Percentiles rank a stretch among this genome's conserved stretches.
These are phyloP conservation scores for Pristionchus exspectatus DNA, from an alignment of 2,888 invertebrate species.

Conservation along the genomic window DNA sequence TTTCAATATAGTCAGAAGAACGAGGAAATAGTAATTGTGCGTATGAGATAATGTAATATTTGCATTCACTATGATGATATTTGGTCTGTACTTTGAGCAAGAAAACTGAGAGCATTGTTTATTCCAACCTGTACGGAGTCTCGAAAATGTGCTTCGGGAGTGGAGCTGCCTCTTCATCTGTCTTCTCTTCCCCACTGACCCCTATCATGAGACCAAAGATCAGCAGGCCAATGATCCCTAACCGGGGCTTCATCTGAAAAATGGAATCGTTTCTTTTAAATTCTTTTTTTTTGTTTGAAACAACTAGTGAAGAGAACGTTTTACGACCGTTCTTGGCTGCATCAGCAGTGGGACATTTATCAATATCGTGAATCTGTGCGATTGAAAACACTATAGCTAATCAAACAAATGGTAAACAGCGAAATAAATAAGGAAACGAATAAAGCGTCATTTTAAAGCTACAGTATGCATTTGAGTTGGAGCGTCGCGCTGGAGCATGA, in stretches of 20 bases:
- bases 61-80: not conserved
- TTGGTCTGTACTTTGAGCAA: not conserved
- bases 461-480: not conserved
- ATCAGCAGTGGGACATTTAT: not conserved
- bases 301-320: too few relatives aligned
- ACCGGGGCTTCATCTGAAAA: slow-evolving; percentile 51
- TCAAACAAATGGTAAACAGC: not conserved
- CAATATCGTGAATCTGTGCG: not conserved
- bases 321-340: too few relatives aligned
- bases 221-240: not conserved
- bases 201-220: not conserved
- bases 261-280: too few relatives aligned
- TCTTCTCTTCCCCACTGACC: not conserved
- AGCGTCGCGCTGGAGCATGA: not conserved
- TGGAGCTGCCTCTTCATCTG: not conserved
- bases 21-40: too few relatives aligned
- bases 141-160: not conserved
- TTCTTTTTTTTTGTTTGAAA: not conserved
- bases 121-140: not conserved
- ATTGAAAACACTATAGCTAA: not conserved
- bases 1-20: too few relatives aligned
- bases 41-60: too few relatives aligned
- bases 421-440: not conserved
- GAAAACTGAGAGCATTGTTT: not conserved
- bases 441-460: not conserved